phyloP scores from a whole-genome alignment of 2,888 invertebrate genomes.

The Oasisia sp. region DNA sequence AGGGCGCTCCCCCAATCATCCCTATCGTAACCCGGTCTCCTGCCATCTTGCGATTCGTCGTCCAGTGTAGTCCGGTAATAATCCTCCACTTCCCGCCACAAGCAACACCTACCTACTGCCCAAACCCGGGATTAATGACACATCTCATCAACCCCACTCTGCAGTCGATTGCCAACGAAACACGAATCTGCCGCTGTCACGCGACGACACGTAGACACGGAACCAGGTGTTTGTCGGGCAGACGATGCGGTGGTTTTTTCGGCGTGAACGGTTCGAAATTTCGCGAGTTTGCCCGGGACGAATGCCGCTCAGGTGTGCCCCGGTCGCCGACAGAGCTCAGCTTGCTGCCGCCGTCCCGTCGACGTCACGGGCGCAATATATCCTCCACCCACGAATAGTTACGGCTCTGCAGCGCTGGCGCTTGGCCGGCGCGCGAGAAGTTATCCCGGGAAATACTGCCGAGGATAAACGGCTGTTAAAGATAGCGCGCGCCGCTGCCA shows the following conservation, averaged over 20 bases:
- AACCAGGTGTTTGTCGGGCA: neutral
- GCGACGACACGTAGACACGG: neutral
- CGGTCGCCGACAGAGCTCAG: neutral
- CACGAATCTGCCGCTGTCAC: neutral
- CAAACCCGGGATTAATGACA: neutral
- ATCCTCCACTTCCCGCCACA: neutral
- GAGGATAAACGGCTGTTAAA: conserved; percentile 17
- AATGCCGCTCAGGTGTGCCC: neutral
- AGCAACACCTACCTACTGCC: neutral
- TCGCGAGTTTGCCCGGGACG: neutral
- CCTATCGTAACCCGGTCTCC: conserved; percentile 41
- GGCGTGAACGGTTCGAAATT: neutral
- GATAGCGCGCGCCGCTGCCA: conserved; percentile 4
- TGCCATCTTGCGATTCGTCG: neutral
- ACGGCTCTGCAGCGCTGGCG: neutral
- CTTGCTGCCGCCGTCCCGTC: neutral
- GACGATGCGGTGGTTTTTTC: neutral
- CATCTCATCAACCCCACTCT: neutral
- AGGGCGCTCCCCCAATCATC: conserved; percentile 61
- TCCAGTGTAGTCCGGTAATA: neutral
- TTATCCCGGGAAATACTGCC: conserved; percentile 17
- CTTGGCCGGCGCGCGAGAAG: neutral
- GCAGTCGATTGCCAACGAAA: neutral
- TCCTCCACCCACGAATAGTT: conserved; percentile 17
- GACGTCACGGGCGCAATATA: conserved; percentile 6